Base-by-base conservation (phyloP, 2,797 vertebrate genomes). In the Eutrigla gurnardus region DNA sequence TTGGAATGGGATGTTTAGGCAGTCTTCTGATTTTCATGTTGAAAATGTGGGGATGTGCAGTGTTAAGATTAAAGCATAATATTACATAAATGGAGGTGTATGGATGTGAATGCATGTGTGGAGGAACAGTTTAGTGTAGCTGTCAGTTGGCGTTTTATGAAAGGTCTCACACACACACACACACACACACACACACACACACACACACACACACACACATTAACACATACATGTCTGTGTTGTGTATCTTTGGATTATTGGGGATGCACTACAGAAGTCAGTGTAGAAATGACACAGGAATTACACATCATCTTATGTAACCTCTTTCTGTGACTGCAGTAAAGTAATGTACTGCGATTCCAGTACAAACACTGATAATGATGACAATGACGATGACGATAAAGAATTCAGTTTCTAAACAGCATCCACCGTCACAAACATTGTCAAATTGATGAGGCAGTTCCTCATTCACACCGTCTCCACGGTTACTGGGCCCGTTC, bases 391-490 rank as follows among this genome's bases (percentile, higher is more conserved):
- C 2, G 18, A 43, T 5, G 7, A 35, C 3, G 32, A 49, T 4
- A 46, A 71, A 63, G 18, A 83, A 64, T 47, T 70, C 33, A 33
- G 59, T 76, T 77, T 82, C 73, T 50, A 55, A 88, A 77, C 61
- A 82, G 78, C 83, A 70, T 83, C 82, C 53, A 55, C 81, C 84
- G 86, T 92, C 92, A 93, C 92, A 88, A 86, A 88, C 80, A 78
- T 94, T 91, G 83, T 93, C 91, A 89, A 89, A 89, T 93, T 91
- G 94, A 95, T 92, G 67, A 91, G 85, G 93, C 94, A 92, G 93
- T 93, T 94, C 94, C 94, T 95, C 95, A 95, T 96, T 97, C 95
- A 96, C 90, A 89, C 93, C 75, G 94, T 96, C 95, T 94, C 94
- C 95, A 94, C 91, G 92, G 96, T 95, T 96, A 96, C 96, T 83